Percentiles rank a stretch among this genome's conserved stretches.
Conservation (phyloP, 2,888 invertebrate species). For the Deladenus siricidicola region DNA sequence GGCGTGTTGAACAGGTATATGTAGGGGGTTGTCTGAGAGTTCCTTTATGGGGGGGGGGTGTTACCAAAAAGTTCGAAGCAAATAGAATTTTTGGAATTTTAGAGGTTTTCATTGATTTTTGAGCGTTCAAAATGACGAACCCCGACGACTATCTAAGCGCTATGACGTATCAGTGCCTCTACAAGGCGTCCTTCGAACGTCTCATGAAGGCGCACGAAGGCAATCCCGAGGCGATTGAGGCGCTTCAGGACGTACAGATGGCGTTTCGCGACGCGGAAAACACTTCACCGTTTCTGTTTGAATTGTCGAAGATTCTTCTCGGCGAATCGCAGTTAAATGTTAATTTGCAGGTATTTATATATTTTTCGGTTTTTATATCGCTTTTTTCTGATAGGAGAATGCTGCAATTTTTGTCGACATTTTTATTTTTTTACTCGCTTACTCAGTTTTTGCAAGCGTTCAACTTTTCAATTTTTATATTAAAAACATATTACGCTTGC, state of each 20-base stretch:
- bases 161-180: constrained; percentile 49
- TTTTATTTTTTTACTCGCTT: too few species aligned
- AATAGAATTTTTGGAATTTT: too few species aligned
- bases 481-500: too few species aligned
- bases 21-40: too few species aligned
- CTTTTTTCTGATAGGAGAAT: too few species aligned
- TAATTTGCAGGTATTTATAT: constrained; percentile 42
- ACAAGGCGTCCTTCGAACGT: constrained; percentile 42
- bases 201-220: constrained; percentile 30
- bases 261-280: constrained; percentile 25
- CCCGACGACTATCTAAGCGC: constrained; percentile 39
- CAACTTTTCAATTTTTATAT: too few species aligned
- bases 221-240: constrained; percentile 31
- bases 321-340: constrained; percentile 44
- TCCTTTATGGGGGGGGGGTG: too few species aligned
- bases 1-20: neutral
- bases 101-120: too few species aligned
- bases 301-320: constrained; percentile 46
- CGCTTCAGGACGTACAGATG: constrained; percentile 35
- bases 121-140: too few species aligned
- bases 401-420: too few species aligned
- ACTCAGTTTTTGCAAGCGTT: too few species aligned
- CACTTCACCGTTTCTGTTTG: constrained; percentile 39
- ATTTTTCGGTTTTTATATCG: neutral
- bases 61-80: too few species aligned